A percentile compares a stretch with the other conserved stretches of the same genome.
Conservation (phyloP, 1,140 invertebrate species). For the Cyphomyrmex costatus region DNA sequence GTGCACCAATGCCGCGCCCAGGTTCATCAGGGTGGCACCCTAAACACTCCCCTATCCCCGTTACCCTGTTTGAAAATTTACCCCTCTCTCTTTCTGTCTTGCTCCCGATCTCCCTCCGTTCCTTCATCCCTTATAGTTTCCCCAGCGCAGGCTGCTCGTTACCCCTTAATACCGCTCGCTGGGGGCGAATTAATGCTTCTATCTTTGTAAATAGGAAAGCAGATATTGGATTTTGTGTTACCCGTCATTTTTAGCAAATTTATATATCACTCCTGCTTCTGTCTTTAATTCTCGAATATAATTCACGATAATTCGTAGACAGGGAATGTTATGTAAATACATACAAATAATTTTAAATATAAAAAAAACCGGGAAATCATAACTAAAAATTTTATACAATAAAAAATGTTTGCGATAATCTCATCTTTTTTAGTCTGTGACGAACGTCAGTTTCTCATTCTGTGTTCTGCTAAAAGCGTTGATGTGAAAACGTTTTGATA, state of each 20-base stretch:
- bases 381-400: background rate
- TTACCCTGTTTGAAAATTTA: conserved; percentile 68
- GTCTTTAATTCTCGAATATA: background rate
- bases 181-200: conserved; percentile 20
- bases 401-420: no score
- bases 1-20: conserved; percentile 48
- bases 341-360: background rate
- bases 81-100: background rate
- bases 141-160: conserved; percentile 20
- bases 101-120: background rate
- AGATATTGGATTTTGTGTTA: conserved; percentile 14
- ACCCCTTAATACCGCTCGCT: conserved; percentile 39
- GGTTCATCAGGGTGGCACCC: conserved; percentile 54
- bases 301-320: background rate
- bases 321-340: background rate
- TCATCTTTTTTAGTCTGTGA: background rate
- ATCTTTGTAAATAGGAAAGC: conserved; percentile 39
- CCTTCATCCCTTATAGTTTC: background rate
- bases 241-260: background rate
- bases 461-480: background rate
- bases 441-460: background rate
- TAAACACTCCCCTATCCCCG: background rate
- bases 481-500: background rate
- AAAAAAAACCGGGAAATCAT: background rate
- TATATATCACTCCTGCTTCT: background rate